phyloP scores from a whole-genome alignment of 23 tunicate species.

The Botrylloides violaceus region DNA sequence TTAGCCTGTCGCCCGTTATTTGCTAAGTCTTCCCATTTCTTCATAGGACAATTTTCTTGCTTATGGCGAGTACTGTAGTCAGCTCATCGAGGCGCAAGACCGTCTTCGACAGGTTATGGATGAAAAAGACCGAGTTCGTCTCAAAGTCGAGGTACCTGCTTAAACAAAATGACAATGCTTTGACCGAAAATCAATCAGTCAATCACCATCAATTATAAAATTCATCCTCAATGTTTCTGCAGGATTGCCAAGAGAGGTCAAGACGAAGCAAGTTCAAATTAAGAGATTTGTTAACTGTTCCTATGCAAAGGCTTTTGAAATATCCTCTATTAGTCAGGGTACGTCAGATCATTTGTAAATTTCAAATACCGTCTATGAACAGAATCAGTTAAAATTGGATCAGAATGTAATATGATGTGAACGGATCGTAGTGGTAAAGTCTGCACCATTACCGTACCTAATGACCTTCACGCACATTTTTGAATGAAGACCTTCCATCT shows the following conservation, averaged over 20 bases:
- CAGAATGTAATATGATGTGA: too few relatives aligned
- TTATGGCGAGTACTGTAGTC: conserved; percentile 81
- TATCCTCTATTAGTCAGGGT: conserved; percentile 85
- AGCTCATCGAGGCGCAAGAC: conserved; percentile 52
- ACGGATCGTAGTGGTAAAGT: too few relatives aligned
- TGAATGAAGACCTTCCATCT: too few relatives aligned
- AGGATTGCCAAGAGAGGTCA: conserved; percentile 64
- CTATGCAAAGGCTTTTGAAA: conserved; percentile 86
- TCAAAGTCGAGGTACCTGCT: conserved; percentile 15
- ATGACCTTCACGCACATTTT: too few relatives aligned
- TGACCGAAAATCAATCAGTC: too few relatives aligned
- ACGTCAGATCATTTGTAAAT: background rate
- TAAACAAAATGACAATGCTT: too few relatives aligned
- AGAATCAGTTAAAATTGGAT: too few relatives aligned
- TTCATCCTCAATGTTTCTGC: background rate
- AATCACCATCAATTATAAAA: too few relatives aligned
- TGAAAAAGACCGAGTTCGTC: conserved; percentile 21
- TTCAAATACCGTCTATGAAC: too few relatives aligned
- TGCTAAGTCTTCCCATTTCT: background rate
- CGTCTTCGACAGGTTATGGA: conserved; percentile 33
- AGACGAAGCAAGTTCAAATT: conserved; percentile 79
- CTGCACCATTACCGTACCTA: too few relatives aligned
- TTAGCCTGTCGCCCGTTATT: too few relatives aligned
- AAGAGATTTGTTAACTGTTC: conserved; percentile 71
- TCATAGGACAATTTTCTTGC: conserved; percentile 65